Evolutionary conservation across 2,797 vertebrate genomes (phyloP), one percentile per base, ranked within the genome.

Genomic region (Anableps anableps): DNA sequence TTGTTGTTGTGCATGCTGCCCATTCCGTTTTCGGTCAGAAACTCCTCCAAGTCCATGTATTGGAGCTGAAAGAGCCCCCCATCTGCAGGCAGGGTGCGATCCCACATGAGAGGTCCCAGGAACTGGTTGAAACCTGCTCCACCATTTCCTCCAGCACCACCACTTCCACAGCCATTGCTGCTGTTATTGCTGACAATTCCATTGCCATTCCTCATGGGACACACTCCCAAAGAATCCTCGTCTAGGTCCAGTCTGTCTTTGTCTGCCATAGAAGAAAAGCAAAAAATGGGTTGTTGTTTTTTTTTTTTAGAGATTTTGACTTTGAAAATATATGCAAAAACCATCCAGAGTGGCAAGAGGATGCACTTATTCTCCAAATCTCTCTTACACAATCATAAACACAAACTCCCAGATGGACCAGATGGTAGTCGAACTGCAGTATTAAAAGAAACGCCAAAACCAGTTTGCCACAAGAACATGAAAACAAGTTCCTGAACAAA

Each of bases 21-120:
- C 96, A 97, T 97, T 80, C 97, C 97, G 51, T 98, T 97, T 91
- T 98, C 97, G 0, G 97, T 96, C 88, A 98, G 95, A 89, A 98
- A 98, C 94, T 98, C 97, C 90, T 98, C 97, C 91, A 98, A 95
- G 94, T 98, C 97, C 95, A 98, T 97, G 91, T 98, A 98, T 91
- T 98, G 97, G 88, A 98, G 96, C 95, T 98, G 96, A 91, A 96
- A 97, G 84, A 96, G 95, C 43, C 96, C 95, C 36, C 95, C 97
- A 34, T 97, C 97, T 36, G 97, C 97, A 5, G 97, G 96, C 88
- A 98, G 92, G 72, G 96, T 97, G 88, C 97, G 96, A 90, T 98
- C 97, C 97, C 97, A 98, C 82, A 97, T 89, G 68, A 97, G 95
- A 79, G 97, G 97, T 73, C 96, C 97, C 83, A 97, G 90, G 89